These are phyloP conservation scores for Uria lomvia DNA, from an alignment of 2,113 vertebrate genomes.

Conservation along the genomic window DNA sequence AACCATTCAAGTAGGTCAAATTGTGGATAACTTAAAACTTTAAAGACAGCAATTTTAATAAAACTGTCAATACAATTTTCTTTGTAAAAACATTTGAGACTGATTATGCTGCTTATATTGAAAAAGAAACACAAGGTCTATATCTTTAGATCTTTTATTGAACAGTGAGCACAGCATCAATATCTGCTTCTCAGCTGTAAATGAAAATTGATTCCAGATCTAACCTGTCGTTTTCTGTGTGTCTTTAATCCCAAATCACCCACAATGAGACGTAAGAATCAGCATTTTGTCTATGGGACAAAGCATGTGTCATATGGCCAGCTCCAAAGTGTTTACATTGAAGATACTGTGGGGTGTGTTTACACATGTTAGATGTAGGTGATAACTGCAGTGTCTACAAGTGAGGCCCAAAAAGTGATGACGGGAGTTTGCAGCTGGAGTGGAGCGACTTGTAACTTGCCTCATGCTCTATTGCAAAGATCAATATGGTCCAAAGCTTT, in stretches of 20 bases:
- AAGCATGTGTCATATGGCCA: background rate
- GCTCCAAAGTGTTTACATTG: background rate
- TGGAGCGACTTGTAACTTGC: background rate
- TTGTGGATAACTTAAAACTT: conserved; percentile 68
- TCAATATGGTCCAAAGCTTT: background rate
- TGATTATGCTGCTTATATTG: conserved; percentile 73
- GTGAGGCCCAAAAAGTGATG: accelerated
- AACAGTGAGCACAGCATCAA: conserved; percentile 73
- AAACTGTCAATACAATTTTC: conserved; percentile 71
- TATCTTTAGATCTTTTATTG: conserved; percentile 77
- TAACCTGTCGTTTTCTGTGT: conserved; percentile 67
- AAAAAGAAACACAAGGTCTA: conserved; percentile 69
- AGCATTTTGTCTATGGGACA: background rate
- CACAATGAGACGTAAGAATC: conserved; percentile 25
- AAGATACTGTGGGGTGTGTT: background rate
- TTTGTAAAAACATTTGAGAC: conserved; percentile 76
- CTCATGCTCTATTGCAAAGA: background rate
- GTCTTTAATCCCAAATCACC: conserved; percentile 63
- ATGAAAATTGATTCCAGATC: conserved; percentile 81
- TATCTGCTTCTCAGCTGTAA: conserved; percentile 76
- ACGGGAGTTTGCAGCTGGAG: background rate
- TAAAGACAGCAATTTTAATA: conserved; percentile 76
- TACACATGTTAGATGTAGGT: accelerated
- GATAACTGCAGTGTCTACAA: background rate
- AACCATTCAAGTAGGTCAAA: conserved; percentile 63